Base-by-base conservation (phyloP, 2,888 invertebrate genomes). In the Mechanitis mazaeus region DNA sequence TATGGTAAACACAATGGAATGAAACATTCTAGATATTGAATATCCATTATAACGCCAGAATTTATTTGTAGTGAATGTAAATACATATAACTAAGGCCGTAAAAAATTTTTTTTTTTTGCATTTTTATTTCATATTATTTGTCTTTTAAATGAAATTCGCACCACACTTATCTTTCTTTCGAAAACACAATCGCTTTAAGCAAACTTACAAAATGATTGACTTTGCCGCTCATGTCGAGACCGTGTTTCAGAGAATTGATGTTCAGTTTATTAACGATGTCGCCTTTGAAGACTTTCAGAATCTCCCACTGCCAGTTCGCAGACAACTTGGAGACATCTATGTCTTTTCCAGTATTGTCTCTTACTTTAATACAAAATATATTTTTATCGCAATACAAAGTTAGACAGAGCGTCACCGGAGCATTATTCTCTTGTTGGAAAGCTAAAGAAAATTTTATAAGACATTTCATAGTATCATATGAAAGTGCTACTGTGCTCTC, bases 261-360 rank as follows among this genome's bases (percentile, higher is more conserved):
- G 58, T 81, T 61, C 31, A 87, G 53, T 72, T 79, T 83, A 1
- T 58, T 46, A 1, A 75, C 74, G 45, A 85, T 75, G 33, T 83
- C 77, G 31, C 80, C 77, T 64, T 69, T 75, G 66, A 75, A 85
- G 45, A 79, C 73, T 68, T 83, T 82, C n/a, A 88, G 68, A 61
- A 88, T 77, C 72, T 87, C 84, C 88, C 89, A 88, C 72, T 90
- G 88, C 89, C 88, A 89, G 66, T 79, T 79, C 2, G 84, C 75
- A 33, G 81, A 74, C 68, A 88, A 71, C 64, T 75, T 75, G 33
- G 64, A 66, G 46, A 87, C 68, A 66, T 82, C 74, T 42, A 88
- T 71, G 3, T 72, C 68, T 47, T 69, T 71, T 11, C 75, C 72
- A 42, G 74, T 71, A 7, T 62, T 64, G 59, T 85, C 81, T 71